These are phyloP conservation scores for Oxytorus armatus DNA, from an alignment of 2,888 invertebrate genomes.

Conservation along the genomic window DNA sequence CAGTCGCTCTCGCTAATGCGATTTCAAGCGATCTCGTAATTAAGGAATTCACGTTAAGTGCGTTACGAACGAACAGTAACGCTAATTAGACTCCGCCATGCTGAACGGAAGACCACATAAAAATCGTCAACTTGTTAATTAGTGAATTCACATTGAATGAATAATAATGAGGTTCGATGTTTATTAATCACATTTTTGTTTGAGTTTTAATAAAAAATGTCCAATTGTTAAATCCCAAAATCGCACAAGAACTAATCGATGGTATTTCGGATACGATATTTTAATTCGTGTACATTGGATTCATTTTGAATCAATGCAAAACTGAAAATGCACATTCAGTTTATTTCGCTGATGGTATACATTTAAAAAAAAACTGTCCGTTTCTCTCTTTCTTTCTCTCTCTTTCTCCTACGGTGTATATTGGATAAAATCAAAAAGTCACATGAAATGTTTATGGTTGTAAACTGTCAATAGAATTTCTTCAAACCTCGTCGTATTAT, in stretches of 20 bases:
- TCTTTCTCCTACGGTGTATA: background rate
- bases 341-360: no score
- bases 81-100: conserved; percentile 20
- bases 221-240: background rate
- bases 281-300: no score
- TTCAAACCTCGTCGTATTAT: conserved; percentile 6
- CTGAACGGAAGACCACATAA: background rate
- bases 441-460: conserved; percentile 5
- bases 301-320: no score
- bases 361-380: background rate
- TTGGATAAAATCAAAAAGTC: background rate
- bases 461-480: conserved; percentile 7
- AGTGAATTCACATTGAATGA: conserved; percentile 8
- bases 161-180: conserved; percentile 9
- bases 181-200: background rate
- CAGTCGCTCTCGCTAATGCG: conserved; percentile 52
- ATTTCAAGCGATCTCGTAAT: conserved; percentile 54
- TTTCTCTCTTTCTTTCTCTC: background rate
- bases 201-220: background rate
- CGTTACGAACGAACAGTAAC: conserved; percentile 30
- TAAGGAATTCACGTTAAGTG: conserved; percentile 52
- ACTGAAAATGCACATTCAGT: no score
- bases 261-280: no score
- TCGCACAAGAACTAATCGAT: no score
- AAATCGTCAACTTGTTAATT: conserved; percentile 21